Percentiles rank a stretch among this genome's conserved stretches.
phyloP scores from a whole-genome alignment of 2,797 vertebrate species.

The Zalophus californianus region DNA sequence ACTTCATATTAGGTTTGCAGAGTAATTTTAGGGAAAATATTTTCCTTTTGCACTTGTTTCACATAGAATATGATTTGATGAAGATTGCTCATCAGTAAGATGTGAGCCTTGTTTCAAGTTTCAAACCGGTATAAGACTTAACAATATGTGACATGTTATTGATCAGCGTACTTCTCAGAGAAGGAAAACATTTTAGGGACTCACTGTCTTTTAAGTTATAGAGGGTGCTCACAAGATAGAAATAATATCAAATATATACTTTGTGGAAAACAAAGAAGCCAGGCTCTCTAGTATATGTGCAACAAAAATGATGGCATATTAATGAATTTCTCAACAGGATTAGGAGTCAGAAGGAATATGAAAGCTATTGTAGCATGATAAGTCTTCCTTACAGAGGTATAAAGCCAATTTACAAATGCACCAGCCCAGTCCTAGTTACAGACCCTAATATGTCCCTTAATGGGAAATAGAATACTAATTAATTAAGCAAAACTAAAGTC shows the following conservation, averaged over 20 bases:
- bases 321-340: conserved; percentile 48
- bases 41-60: conserved; percentile 57
- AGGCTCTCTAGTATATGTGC: background rate
- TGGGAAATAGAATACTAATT: background rate
- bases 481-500: background rate
- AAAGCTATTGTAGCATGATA: background rate
- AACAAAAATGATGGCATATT: background rate
- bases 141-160: background rate
- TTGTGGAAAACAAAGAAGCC: background rate
- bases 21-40: conserved; percentile 66
- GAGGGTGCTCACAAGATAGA: background rate
- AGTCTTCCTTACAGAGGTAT: background rate
- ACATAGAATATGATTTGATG: background rate
- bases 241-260: background rate
- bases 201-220: background rate
- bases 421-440: background rate
- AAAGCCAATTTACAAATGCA: background rate
- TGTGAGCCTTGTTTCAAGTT: conserved; percentile 20
- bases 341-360: background rate
- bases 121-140: background rate
- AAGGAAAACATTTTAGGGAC: background rate
- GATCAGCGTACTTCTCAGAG: background rate
- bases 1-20: conserved; percentile 41
- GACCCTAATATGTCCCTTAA: background rate
- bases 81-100: conserved; percentile 29